Evolutionary conservation across 23 tunicate species (phyloP).

Genomic region (Pegea sp.): DNA sequence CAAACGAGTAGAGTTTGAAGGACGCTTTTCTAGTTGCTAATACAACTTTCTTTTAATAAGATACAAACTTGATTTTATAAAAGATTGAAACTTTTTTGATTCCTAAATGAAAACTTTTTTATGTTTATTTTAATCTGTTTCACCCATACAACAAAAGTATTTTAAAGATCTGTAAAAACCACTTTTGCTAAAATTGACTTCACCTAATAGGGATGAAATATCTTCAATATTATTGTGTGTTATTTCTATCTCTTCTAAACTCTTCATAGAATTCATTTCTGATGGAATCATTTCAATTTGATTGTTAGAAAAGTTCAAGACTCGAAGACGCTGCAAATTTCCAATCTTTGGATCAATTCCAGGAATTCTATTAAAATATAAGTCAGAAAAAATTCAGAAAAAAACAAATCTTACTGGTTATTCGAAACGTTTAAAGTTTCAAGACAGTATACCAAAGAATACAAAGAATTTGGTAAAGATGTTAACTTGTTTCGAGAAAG

Average conservation of each 20-base stretch:
- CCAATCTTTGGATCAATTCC: slow-evolving; percentile 20
- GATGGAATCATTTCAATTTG: slow-evolving; percentile 20
- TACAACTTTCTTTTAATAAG: no score
- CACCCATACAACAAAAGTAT: no score
- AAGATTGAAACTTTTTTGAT: no score
- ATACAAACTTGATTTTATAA: no score
- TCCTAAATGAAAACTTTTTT: no score
- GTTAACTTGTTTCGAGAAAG: slow-evolving; percentile 36
- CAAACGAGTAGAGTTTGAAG: no score
- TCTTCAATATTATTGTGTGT: slow-evolving; percentile 23
- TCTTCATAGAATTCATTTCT: slow-evolving; percentile 30
- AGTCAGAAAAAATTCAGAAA: neutral
- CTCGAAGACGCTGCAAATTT: slow-evolving; percentile 14
- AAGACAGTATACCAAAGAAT: slow-evolving; percentile 17
- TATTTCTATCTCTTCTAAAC: slow-evolving; percentile 24
- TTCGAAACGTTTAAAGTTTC: slow-evolving; percentile 12
- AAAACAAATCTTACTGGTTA: slow-evolving; percentile 31
- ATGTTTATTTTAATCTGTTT: no score
- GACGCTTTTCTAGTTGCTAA: no score
- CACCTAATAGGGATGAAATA: slow-evolving; percentile 17
- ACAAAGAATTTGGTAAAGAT: slow-evolving; percentile 34
- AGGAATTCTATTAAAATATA: neutral
- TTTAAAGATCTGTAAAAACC: no score
- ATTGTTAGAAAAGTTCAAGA: slow-evolving; percentile 15
- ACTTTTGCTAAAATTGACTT: slow-evolving; percentile 2